Evolutionary conservation across 2,888 invertebrate genomes (phyloP).

Genomic region (Prosapia bicincta): DNA sequence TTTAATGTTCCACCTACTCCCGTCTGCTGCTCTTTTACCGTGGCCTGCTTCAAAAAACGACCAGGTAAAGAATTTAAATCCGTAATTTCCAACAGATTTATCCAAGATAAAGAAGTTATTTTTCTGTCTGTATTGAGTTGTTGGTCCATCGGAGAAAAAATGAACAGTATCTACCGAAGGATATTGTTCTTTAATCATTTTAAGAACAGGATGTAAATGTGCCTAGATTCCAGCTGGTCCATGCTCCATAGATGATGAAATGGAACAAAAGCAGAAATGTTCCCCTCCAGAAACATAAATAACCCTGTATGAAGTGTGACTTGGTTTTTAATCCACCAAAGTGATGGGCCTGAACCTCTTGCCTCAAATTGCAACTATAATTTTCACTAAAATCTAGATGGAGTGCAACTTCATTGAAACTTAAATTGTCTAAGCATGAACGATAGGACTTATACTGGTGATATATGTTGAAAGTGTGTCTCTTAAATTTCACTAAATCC

Average conservation of each 20-base stretch:
- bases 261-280: background rate
- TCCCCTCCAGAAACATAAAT: background rate
- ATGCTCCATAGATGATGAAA: background rate
- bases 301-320: constrained; percentile 5
- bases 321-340: background rate
- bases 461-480: constrained; percentile 6
- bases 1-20: constrained; percentile 7
- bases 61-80: constrained; percentile 1
- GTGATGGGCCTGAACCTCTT: constrained; percentile 2
- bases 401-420: background rate
- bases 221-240: constrained; percentile 1
- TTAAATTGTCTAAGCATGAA: background rate
- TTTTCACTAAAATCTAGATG: constrained; percentile 10
- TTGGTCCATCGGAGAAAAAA: constrained; percentile 2
- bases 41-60: constrained; percentile 3
- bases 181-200: background rate
- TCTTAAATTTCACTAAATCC: background rate
- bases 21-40: constrained; percentile 10
- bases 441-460: background rate
- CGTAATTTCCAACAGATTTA: background rate
- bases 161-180: background rate
- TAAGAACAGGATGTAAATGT: background rate
- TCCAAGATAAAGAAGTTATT: background rate
- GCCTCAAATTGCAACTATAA: background rate
- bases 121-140: background rate